A percentile compares a stretch with the other conserved stretches of the same genome.
Evolutionary conservation across 2,113 vertebrate species (phyloP).

Genomic region (Caracal caracal): DNA sequence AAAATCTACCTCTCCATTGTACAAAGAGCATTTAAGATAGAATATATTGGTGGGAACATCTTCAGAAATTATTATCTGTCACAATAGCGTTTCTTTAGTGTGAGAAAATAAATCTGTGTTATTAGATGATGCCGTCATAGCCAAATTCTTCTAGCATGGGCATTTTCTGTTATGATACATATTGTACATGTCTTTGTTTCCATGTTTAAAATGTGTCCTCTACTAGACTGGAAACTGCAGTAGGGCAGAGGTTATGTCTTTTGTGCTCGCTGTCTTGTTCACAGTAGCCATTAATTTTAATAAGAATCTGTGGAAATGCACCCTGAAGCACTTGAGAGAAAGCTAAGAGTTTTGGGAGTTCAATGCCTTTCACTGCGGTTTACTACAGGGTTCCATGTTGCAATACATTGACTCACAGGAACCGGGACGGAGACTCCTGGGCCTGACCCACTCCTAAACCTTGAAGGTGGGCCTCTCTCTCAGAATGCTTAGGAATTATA

Average conservation of each 20-base stretch:
- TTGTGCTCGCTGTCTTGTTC: neutral
- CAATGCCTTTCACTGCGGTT: neutral
- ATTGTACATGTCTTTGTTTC: neutral
- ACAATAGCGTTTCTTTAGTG: neutral
- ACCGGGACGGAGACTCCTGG: neutral
- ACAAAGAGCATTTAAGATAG: neutral
- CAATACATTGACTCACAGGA: neutral
- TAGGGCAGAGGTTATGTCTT: neutral
- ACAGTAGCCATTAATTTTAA: neutral
- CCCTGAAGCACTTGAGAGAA: neutral
- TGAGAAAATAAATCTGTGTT: neutral
- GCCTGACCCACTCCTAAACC: neutral
- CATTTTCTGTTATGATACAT: neutral
- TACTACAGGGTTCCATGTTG: neutral
- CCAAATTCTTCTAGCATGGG: neutral
- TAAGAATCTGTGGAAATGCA: neutral
- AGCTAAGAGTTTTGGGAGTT: neutral
- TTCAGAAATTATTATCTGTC: neutral
- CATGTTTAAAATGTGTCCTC: neutral
- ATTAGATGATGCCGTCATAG: neutral
- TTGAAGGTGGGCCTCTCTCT: neutral
- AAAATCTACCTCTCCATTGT: neutral
- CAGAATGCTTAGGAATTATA: neutral
- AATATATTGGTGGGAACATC: neutral
- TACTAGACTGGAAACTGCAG: neutral